These are phyloP conservation scores for Oryzias sinensis DNA, from an alignment of 2,797 vertebrate species.

Conservation along the genomic window DNA sequence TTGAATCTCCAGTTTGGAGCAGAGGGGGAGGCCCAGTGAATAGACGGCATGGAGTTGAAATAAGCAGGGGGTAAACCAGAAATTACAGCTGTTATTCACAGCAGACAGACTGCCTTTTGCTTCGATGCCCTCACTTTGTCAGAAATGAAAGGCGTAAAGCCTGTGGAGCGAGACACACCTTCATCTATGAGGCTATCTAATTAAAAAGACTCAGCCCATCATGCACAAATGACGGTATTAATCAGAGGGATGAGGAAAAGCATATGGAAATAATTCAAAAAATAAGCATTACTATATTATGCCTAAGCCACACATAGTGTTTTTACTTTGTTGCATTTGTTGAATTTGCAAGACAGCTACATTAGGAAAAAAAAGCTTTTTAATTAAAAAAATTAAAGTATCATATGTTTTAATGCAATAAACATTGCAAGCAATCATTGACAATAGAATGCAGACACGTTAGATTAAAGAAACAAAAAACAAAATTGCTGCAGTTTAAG, in stretches of 20 bases:
- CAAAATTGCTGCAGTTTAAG: constrained; percentile 1
- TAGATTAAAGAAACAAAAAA: constrained; percentile 4
- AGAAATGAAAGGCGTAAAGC: constrained; percentile 15
- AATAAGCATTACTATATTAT: no score
- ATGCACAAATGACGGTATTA: constrained; percentile 35
- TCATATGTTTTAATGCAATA: constrained; percentile 14
- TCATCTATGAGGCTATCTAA: constrained; percentile 74
- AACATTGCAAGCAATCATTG: not conserved
- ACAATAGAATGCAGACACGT: constrained; percentile 5
- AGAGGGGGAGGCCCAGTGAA: constrained; percentile 13
- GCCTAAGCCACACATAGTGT: not conserved
- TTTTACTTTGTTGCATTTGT: not conserved
- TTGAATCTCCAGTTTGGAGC: constrained; percentile 11
- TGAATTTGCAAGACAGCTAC: not conserved
- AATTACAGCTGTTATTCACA: constrained; percentile 41
- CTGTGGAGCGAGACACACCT: constrained; percentile 41
- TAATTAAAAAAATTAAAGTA: constrained; percentile 3
- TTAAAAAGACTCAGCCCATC: constrained; percentile 62
- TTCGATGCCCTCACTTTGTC: constrained; percentile 31
- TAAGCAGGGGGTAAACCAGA: constrained; percentile 3
- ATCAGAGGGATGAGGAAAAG: no score
- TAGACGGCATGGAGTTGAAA: constrained; percentile 12
- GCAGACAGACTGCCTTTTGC: constrained; percentile 21
- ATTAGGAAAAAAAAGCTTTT: constrained; percentile 1
- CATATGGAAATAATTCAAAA: no score